Evolutionary conservation across 1,140 invertebrate genomes (phyloP).

Genomic region (Triops longicaudatus): DNA sequence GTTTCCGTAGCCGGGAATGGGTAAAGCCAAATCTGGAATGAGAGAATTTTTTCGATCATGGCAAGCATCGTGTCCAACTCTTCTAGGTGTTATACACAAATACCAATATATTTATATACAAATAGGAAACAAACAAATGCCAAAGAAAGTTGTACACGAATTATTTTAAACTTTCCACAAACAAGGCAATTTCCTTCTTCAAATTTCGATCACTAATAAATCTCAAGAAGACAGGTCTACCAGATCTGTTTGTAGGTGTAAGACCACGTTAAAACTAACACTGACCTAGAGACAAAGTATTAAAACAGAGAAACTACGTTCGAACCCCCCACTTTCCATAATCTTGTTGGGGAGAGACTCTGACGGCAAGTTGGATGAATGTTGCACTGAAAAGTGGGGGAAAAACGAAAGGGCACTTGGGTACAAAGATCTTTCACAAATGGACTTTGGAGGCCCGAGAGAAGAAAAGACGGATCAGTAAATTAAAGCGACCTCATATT

Average conservation of each 20-base stretch:
- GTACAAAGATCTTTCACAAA: background rate
- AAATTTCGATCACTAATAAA: background rate
- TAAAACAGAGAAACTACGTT: no score
- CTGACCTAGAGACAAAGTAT: no score
- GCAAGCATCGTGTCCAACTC: background rate
- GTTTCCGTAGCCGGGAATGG: background rate
- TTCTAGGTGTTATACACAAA: background rate
- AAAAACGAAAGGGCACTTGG: slow-evolving; percentile 3
- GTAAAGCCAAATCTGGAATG: background rate
- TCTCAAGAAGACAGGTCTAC: no score
- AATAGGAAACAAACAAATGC: background rate
- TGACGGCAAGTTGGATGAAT: no score
- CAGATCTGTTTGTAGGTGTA: no score
- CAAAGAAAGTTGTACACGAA: background rate
- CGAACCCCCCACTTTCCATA: background rate
- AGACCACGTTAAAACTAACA: no score
- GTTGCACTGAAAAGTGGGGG: background rate
- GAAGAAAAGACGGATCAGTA: no score
- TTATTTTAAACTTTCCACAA: background rate
- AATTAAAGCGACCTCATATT: no score
- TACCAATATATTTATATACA: slow-evolving; percentile 9
- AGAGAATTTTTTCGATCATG: background rate
- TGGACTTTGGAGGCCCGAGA: background rate
- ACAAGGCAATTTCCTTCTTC: background rate
- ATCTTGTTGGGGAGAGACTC: no score